Evolutionary conservation across 2,113 vertebrate genomes (phyloP).

Genomic region (Halichoerus grypus): DNA sequence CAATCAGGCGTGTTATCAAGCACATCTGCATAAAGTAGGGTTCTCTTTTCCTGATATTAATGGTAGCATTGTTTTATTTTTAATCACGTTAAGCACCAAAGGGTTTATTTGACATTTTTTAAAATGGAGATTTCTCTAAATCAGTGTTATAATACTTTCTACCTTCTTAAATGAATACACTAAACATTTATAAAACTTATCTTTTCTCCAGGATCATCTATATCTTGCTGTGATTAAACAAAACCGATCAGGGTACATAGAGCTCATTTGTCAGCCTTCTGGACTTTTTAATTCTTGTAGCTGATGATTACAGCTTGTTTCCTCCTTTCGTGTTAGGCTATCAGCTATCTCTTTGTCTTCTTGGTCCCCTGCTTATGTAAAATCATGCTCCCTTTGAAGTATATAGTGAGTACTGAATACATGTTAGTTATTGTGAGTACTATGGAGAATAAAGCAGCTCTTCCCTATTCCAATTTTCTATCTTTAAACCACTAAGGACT

Average conservation of each 20-base stretch:
- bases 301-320: neutral
- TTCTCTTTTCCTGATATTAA: neutral
- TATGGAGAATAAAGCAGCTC: neutral
- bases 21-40: neutral
- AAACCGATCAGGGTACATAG: neutral
- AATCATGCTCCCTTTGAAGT: neutral
- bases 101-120: neutral
- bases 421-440: neutral
- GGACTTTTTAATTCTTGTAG: neutral
- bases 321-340: neutral
- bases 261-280: neutral
- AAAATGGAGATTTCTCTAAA: neutral
- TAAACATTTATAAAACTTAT: neutral
- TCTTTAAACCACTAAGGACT: neutral
- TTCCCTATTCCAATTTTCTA: conserved; percentile 2
- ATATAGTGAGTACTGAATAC: neutral
- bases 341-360: neutral
- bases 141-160: neutral
- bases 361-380: neutral
- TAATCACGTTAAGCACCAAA: neutral
- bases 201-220: neutral
- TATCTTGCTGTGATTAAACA: neutral
- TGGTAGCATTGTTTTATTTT: conserved; percentile 1
- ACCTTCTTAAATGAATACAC: neutral
- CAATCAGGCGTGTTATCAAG: neutral